Conservation (phyloP, 1,140 invertebrate species). For the Dendrolimus kikuchii region DNA sequence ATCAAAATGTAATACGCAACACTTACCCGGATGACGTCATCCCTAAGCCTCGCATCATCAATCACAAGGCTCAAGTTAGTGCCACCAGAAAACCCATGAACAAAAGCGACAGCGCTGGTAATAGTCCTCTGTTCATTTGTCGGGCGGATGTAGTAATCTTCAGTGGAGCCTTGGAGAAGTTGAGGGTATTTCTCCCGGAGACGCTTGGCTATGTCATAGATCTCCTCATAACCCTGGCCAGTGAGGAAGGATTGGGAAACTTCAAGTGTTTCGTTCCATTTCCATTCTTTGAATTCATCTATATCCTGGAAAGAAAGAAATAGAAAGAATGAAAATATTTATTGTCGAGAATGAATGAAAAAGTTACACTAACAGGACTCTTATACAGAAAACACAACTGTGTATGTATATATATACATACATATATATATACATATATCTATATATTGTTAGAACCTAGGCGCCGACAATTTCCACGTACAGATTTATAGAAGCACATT, state of each 20-base stretch:
- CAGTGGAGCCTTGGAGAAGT: slow-evolving; percentile 18
- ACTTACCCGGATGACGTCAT: slow-evolving; percentile 46
- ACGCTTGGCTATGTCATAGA: slow-evolving; percentile 41
- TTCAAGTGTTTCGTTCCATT: slow-evolving; percentile 45
- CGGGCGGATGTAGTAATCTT: slow-evolving; percentile 41
- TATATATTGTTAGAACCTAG: too few relatives aligned
- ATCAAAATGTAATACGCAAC: too few relatives aligned
- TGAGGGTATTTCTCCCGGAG: slow-evolving; percentile 34
- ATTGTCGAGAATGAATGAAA: too few relatives aligned
- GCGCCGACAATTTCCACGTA: too few relatives aligned
- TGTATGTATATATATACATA: too few relatives aligned
- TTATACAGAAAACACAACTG: too few relatives aligned
- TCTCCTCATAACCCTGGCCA: slow-evolving; percentile 43
- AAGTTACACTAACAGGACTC: too few relatives aligned
- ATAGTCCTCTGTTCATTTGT: slow-evolving; percentile 49
- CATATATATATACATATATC: too few relatives aligned
- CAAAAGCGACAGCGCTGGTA: slow-evolving; percentile 45
- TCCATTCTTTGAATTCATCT: slow-evolving; percentile 36
- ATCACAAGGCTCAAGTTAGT: slow-evolving; percentile 27
- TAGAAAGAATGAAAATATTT: too few relatives aligned
- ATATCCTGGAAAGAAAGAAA: slow-evolving; percentile 32
- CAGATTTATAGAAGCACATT: too few relatives aligned
- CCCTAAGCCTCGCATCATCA: slow-evolving; percentile 23
- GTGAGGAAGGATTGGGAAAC: slow-evolving; percentile 37
- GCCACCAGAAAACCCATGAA: slow-evolving; percentile 34